These are phyloP conservation scores for Plagiodera versicolora DNA, from an alignment of 2,888 invertebrate genomes.

Conservation along the genomic window DNA sequence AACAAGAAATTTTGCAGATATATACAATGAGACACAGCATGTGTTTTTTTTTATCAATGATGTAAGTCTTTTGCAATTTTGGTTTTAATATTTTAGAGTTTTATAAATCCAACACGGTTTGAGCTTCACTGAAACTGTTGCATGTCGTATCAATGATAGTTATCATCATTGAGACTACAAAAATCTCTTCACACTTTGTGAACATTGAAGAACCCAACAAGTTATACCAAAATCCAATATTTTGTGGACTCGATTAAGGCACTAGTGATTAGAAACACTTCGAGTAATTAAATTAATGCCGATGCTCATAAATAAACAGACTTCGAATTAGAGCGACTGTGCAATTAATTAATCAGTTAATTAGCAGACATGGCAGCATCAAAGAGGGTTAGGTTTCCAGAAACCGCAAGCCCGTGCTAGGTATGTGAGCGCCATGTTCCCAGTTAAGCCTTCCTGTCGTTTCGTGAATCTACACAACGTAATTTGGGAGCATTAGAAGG, in stretches of 20 bases:
- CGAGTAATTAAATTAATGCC: conserved; percentile 53
- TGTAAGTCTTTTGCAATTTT: too few relatives aligned
- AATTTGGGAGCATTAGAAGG: conserved; percentile 30
- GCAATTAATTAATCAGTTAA: conserved; percentile 57
- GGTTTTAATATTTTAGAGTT: too few relatives aligned
- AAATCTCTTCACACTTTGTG: too few relatives aligned
- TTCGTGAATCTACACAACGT: conserved; percentile 28
- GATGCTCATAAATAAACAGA: conserved; percentile 55
- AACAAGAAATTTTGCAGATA: too few relatives aligned
- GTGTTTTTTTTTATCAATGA: too few relatives aligned
- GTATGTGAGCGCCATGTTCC: conserved; percentile 23
- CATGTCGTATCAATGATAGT: too few relatives aligned
- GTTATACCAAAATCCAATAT: background rate
- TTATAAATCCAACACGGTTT: too few relatives aligned
- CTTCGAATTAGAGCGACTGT: conserved; percentile 53
- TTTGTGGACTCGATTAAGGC: conserved; percentile 21
- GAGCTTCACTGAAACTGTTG: too few relatives aligned
- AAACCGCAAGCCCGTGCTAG: conserved; percentile 26
- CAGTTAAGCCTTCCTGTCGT: conserved; percentile 22
- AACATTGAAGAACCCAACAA: too few relatives aligned
- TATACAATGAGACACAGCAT: too few relatives aligned
- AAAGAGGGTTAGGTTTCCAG: conserved; percentile 43
- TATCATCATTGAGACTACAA: too few relatives aligned
- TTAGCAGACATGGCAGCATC: conserved; percentile 53
- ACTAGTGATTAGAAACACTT: conserved; percentile 43